These are phyloP conservation scores for Corythoichthys haematopterus DNA, from an alignment of 2,113 vertebrate species.

Conservation along the genomic window DNA sequence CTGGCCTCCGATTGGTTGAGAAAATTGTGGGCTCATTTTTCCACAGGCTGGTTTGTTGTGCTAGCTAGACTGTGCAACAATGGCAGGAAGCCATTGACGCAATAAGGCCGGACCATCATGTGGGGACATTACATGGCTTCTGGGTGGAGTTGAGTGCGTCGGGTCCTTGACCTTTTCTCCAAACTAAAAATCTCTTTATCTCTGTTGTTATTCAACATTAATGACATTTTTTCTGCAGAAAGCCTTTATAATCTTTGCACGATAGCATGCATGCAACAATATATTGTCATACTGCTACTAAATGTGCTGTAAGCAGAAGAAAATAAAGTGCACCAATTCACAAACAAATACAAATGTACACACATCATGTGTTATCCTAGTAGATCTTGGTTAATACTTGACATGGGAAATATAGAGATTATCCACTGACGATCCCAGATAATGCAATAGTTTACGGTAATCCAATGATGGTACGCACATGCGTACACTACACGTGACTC, in stretches of 20 bases:
- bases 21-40: slow-evolving; percentile 39
- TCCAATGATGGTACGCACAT: slow-evolving; percentile 39
- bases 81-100: slow-evolving; percentile 64
- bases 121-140: slow-evolving; percentile 49
- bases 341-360: neutral
- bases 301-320: neutral
- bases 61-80: slow-evolving; percentile 47
- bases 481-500: slow-evolving; percentile 25
- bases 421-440: slow-evolving; percentile 22
- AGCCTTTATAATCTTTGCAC: slow-evolving; percentile 2
- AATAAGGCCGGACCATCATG: slow-evolving; percentile 26
- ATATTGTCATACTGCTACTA: neutral
- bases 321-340: neutral
- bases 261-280: slow-evolving; percentile 19
- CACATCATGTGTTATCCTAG: slow-evolving; percentile 14
- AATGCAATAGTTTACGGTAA: slow-evolving; percentile 33
- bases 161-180: slow-evolving; percentile 56
- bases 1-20: slow-evolving; percentile 41
- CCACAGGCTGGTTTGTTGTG: slow-evolving; percentile 49
- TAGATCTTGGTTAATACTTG: slow-evolving; percentile 24
- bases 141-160: slow-evolving; percentile 45
- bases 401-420: slow-evolving; percentile 38
- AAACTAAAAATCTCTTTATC: slow-evolving; percentile 20
- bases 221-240: slow-evolving; percentile 15
- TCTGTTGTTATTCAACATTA: slow-evolving; percentile 12